Conservation (phyloP, 64 coral and sea anemone genomes). For the Actinia equina region DNA sequence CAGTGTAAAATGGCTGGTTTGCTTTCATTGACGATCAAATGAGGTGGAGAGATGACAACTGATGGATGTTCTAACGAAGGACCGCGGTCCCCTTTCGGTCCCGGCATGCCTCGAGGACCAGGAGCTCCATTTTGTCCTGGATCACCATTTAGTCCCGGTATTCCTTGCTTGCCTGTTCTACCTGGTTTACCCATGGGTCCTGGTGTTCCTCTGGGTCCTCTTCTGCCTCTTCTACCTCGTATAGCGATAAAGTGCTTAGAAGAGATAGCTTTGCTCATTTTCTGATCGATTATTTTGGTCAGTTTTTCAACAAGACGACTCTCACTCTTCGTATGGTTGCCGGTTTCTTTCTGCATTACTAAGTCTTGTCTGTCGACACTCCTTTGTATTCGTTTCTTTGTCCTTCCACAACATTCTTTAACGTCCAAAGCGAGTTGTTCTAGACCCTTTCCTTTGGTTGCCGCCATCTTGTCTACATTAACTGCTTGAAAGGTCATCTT, state of each 20-base stretch:
- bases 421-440: too few relatives aligned
- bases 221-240: slow-evolving; percentile 4
- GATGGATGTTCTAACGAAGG: slow-evolving; percentile 5
- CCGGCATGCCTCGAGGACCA: slow-evolving; percentile 16
- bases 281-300: neutral
- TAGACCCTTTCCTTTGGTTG: too few relatives aligned
- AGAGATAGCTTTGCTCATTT: neutral
- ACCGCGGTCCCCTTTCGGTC: slow-evolving; percentile 53
- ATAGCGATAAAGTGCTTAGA: neutral
- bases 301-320: neutral
- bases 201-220: too few relatives aligned
- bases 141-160: slow-evolving; percentile 11
- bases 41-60: slow-evolving; percentile 14
- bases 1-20: slow-evolving; percentile 33
- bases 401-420: too few relatives aligned
- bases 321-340: too few relatives aligned
- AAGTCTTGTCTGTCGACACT: too few relatives aligned
- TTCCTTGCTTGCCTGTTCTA: slow-evolving; percentile 27
- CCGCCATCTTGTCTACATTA: too few relatives aligned
- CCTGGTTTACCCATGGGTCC: slow-evolving; percentile 25
- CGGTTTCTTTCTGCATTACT: too few relatives aligned
- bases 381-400: too few relatives aligned
- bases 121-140: slow-evolving; percentile 22
- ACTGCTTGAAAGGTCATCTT: too few relatives aligned
- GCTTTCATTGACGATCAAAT: slow-evolving; percentile 24